Evolutionary conservation across 2,797 vertebrate genomes (phyloP), one percentile per base, ranked within the genome.

Genomic region (Leptoclinus maculatus): DNA sequence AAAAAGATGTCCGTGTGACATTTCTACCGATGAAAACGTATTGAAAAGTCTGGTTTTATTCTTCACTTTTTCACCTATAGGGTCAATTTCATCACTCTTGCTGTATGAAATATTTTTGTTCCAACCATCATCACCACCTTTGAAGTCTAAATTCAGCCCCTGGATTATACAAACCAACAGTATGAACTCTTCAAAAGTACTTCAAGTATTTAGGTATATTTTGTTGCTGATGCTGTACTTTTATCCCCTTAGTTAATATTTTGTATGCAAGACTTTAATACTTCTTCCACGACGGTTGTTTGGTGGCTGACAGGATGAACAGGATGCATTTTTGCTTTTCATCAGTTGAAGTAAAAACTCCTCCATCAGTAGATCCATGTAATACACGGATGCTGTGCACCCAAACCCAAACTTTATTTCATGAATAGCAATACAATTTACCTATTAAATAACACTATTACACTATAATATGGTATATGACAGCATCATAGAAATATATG

Each of bases 361-460:
- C 25, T 75, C 66, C 71, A 65, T 68, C 39, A 60, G 74, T 34
- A 53, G 41, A 67, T 83, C 65, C 32, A 87, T 67, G 72, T 62
- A 80, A 83, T 62, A 87, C 66, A 78, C 60, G 63, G 78, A 83
- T 84, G 85, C 92, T 90, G 93, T 95, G 96, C 96, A 96, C 96
- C 96, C 96, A 96, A 97, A 97, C 96, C 93, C 96, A 97, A 96
- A 96, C 95, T 97, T 97, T 97, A 97, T 97, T 97, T 96, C 93
- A 96, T 96, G 96, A 96, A 97, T 95, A 96, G 95, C 95, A 97
- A 97, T 97, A 97, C 96, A 97, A 95, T 96, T 95, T 95, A 97
- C 95, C 96, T 96, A 96, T 97, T 97, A 97, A 97, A 97, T 97
- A 97, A 97, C 96, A 97, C 95, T 95, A 97, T 96, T 84, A 88